A percentile compares a stretch with the other conserved stretches of the same genome.
Evolutionary conservation across 2,888 invertebrate genomes (phyloP).

Genomic region (Tillus elongatus): DNA sequence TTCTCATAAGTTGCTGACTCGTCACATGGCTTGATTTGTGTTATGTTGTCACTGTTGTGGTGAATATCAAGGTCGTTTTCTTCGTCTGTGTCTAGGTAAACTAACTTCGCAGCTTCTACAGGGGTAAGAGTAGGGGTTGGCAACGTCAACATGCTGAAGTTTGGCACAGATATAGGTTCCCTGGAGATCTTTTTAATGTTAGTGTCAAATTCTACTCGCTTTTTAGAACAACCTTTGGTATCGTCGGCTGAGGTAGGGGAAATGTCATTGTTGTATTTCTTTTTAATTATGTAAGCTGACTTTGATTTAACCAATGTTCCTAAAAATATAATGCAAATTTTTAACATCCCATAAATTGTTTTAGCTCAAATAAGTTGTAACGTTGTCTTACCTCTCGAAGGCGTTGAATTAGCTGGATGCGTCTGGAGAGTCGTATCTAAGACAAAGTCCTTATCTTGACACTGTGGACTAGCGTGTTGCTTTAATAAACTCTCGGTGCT

Average conservation of each 20-base stretch:
- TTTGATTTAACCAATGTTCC: slow-evolving; percentile 48
- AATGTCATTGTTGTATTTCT: slow-evolving; percentile 36
- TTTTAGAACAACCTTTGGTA: slow-evolving; percentile 20
- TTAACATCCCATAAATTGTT: background rate
- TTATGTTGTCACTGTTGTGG: slow-evolving; percentile 17
- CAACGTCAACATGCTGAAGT: slow-evolving; percentile 53
- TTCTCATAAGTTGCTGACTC: slow-evolving; percentile 43
- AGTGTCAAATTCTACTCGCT: slow-evolving; percentile 37
- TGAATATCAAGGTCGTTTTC: slow-evolving; percentile 44
- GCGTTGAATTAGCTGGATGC: too few relatives aligned
- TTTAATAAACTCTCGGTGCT: slow-evolving; percentile 56
- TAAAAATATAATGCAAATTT: slow-evolving; percentile 13
- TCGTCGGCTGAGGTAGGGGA: slow-evolving; percentile 35
- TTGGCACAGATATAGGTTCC: slow-evolving; percentile 66
- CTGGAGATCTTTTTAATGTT: slow-evolving; percentile 45
- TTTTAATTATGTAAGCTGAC: slow-evolving; percentile 51
- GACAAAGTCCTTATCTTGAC: slow-evolving; percentile 24
- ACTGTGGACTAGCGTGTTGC: slow-evolving; percentile 33
- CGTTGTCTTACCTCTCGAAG: slow-evolving; percentile 32
- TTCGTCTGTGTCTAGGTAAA: slow-evolving; percentile 62
- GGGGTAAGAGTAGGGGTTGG: slow-evolving; percentile 59
- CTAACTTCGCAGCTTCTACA: slow-evolving; percentile 57
- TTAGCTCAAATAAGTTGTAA: too few relatives aligned
- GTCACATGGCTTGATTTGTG: slow-evolving; percentile 22
- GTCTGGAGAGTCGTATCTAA: slow-evolving; percentile 30